phyloP scores from a whole-genome alignment of 2,113 vertebrate species.

The Tyto alba region DNA sequence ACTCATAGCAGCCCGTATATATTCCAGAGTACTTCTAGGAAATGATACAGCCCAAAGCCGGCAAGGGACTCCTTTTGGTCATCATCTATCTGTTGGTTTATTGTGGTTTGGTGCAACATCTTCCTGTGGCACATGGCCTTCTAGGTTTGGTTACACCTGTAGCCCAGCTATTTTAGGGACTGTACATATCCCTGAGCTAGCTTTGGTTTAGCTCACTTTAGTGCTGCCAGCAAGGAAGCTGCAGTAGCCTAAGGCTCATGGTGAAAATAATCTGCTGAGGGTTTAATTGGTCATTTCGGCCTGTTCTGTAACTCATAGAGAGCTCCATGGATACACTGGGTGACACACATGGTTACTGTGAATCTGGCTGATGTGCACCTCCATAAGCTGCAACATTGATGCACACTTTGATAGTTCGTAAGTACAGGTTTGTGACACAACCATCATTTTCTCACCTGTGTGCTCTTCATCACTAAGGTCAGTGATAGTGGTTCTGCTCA shows the following conservation, averaged over 20 bases:
- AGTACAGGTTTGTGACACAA: background rate
- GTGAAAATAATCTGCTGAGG: background rate
- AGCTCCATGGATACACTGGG: background rate
- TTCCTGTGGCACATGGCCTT: rapidly evolving
- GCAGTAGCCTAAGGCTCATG: background rate
- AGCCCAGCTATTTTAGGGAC: background rate
- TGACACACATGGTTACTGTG: background rate
- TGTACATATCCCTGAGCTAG: background rate
- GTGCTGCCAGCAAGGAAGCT: background rate
- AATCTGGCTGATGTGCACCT: background rate
- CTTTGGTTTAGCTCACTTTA: background rate
- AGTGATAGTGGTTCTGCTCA: background rate
- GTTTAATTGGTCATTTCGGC: rapidly evolving
- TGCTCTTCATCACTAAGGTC: background rate
- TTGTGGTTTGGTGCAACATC: background rate
- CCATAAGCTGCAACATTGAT: rapidly evolving
- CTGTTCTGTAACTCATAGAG: background rate
- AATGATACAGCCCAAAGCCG: background rate
- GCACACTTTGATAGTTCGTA: background rate
- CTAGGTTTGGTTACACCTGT: background rate
- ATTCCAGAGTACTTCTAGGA: background rate
- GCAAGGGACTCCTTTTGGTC: background rate
- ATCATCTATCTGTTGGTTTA: background rate
- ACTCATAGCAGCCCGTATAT: background rate
- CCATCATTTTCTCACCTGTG: background rate